Evolutionary conservation across 2,113 vertebrate genomes (phyloP).

Genomic region (Pteruthius melanotis): DNA sequence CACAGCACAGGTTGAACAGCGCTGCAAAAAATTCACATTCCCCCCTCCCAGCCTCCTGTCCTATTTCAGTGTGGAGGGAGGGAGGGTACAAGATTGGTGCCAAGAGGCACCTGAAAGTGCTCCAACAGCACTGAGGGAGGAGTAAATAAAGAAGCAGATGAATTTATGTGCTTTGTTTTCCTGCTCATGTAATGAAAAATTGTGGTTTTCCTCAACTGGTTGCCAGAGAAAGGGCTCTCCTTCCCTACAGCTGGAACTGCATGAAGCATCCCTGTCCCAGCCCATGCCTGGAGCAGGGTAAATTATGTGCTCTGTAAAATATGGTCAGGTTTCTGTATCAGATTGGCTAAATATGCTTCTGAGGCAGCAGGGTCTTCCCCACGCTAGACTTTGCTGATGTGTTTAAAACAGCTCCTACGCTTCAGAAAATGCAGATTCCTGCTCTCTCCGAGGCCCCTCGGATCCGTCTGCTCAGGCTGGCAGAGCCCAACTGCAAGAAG

Average conservation of each 20-base stretch:
- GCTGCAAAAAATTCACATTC: background rate
- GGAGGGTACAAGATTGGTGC: background rate
- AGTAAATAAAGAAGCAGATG: background rate
- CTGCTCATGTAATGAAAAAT: background rate
- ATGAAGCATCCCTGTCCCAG: background rate
- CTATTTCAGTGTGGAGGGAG: background rate
- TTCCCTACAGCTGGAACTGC: background rate
- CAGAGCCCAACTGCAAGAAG: slow-evolving; percentile 1
- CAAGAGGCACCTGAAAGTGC: background rate
- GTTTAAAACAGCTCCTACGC: background rate
- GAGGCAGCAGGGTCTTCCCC: slow-evolving; percentile 11
- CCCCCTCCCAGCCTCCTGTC: background rate
- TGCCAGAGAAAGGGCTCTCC: background rate
- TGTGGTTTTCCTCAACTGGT: background rate
- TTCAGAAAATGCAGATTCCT: background rate
- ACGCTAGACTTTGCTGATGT: background rate
- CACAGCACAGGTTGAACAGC: background rate
- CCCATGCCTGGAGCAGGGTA: background rate
- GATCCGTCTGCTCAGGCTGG: slow-evolving; percentile 18
- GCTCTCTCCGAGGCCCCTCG: background rate
- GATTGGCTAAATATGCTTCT: background rate
- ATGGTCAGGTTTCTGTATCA: background rate
- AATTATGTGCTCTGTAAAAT: background rate
- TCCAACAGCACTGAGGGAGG: background rate
- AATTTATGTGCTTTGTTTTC: background rate